phyloP scores from a whole-genome alignment of 2,888 invertebrate genomes.

The Mythimna albipuncta region DNA sequence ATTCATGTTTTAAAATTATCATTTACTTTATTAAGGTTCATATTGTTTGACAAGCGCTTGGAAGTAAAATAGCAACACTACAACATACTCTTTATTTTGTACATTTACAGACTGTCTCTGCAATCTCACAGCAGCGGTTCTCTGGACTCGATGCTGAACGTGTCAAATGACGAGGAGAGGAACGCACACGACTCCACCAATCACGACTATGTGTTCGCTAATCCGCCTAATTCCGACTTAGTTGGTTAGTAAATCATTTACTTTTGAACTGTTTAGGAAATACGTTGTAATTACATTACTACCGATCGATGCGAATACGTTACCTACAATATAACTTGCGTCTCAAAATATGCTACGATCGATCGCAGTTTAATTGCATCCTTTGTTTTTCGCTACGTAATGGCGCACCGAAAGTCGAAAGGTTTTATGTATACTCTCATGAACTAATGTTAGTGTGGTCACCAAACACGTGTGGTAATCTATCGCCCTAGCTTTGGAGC shows the following conservation, averaged over 20 bases:
- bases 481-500: no score
- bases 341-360: neutral
- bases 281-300: no score
- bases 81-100: slow-evolving; percentile 1
- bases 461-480: neutral
- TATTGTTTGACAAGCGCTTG: slow-evolving; percentile 21
- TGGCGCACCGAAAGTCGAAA: no score
- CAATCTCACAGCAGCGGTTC: slow-evolving; percentile 96
- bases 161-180: slow-evolving; percentile 95
- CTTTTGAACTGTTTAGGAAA: neutral
- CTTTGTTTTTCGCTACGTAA: neutral
- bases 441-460: no score
- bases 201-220: slow-evolving; percentile 82
- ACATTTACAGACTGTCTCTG: slow-evolving; percentile 91
- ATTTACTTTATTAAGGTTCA: slow-evolving; percentile 7
- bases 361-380: neutral
- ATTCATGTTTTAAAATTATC: slow-evolving; percentile 26
- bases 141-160: slow-evolving; percentile 96
- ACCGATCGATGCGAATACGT: no score
- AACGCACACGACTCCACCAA: slow-evolving; percentile 83
- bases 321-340: neutral
- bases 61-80: neutral
- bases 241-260: slow-evolving; percentile 70
- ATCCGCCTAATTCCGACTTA: slow-evolving; percentile 80
- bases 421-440: no score